Percentiles rank a stretch among this genome's conserved stretches.
phyloP scores from a whole-genome alignment of 2,888 invertebrate genomes.

The Hedya salicella region DNA sequence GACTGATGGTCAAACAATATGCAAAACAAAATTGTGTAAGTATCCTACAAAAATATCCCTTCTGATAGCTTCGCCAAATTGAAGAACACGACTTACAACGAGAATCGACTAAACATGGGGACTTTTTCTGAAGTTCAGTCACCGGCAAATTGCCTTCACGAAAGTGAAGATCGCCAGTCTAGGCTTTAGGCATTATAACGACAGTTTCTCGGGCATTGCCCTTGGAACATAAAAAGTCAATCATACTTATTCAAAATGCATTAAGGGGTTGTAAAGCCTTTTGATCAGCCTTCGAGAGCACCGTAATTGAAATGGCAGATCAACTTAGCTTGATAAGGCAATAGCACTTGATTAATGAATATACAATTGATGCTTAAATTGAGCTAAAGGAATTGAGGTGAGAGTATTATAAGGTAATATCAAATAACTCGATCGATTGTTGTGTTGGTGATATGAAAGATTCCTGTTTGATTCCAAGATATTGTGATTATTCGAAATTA shows the following conservation, averaged over 20 bases:
- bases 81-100: neutral
- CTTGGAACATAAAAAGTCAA: conserved; percentile 13
- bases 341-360: conserved; percentile 29
- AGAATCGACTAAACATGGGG: neutral
- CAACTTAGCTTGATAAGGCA: conserved; percentile 15
- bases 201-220: conserved; percentile 25
- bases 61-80: neutral
- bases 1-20: neutral
- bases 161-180: conserved; percentile 18
- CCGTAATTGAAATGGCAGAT: conserved; percentile 26
- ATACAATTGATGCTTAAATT: conserved; percentile 31
- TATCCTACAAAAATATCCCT: neutral
- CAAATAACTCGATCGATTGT: conserved; percentile 7
- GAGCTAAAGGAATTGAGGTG: conserved; percentile 16
- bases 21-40: neutral
- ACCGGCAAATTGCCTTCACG: conserved; percentile 24
- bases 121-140: conserved; percentile 17
- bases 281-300: conserved; percentile 7
- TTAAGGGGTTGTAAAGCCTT: neutral
- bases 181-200: conserved; percentile 23
- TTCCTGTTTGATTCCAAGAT: neutral
- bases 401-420: conserved; percentile 9
- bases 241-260: neutral
- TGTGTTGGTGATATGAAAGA: conserved; percentile 5
- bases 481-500: no score